phyloP scores from a whole-genome alignment of 2,113 vertebrate genomes.

The Rhagologus leucostigma region DNA sequence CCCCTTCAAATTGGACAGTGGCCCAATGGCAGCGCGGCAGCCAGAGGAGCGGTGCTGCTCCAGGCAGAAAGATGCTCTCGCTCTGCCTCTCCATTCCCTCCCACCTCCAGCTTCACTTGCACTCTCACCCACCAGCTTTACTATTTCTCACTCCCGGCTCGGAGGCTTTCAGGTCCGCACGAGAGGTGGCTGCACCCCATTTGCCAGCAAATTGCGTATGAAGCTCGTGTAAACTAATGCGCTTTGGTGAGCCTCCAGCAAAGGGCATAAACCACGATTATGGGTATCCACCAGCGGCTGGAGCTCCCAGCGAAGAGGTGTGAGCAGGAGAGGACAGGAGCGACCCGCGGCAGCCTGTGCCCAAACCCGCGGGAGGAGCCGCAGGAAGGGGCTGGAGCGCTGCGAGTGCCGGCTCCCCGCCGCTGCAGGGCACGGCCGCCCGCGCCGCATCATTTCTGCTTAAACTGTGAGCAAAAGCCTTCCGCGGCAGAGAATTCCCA shows the following conservation, averaged over 20 bases:
- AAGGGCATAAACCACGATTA: not conserved
- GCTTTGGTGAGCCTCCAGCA: not conserved
- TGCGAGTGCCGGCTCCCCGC: fast-evolving
- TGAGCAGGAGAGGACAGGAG: not conserved
- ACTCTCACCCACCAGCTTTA: not conserved
- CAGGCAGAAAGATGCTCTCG: not conserved
- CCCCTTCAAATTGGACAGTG: fast-evolving
- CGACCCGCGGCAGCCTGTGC: fast-evolving
- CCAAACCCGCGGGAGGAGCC: fast-evolving
- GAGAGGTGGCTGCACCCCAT: not conserved
- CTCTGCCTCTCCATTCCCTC: not conserved
- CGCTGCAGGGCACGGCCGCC: not conserved
- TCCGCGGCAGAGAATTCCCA: not conserved
- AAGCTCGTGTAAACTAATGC: not conserved
- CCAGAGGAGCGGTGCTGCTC: not conserved
- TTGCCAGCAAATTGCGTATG: not conserved
- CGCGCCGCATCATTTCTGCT: not conserved
- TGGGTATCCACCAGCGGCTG: fast-evolving
- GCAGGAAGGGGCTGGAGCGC: not conserved
- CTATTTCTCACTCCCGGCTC: not conserved
- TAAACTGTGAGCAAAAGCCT: not conserved
- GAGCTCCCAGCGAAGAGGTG: not conserved
- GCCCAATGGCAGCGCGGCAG: fast-evolving
- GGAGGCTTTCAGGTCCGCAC: not conserved
- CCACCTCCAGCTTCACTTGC: not conserved